Evolutionary conservation across 1,140 invertebrate genomes (phyloP).

Genomic region (Leptopilina clavipes): DNA sequence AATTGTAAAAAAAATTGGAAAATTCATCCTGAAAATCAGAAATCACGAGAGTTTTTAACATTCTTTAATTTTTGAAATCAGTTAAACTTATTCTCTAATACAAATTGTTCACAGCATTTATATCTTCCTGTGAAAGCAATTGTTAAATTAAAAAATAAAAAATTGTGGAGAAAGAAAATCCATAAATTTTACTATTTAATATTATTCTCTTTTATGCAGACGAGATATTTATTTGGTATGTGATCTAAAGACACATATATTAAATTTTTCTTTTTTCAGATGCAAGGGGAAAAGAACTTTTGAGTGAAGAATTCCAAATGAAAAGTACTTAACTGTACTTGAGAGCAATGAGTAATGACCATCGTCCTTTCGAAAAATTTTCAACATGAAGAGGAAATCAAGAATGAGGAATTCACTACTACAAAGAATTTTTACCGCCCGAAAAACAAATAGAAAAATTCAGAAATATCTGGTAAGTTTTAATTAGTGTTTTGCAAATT

Average conservation of each 20-base stretch:
- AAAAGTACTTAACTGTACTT: constrained; percentile 10
- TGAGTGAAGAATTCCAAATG: neutral
- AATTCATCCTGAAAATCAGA: no score
- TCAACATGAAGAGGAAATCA: neutral
- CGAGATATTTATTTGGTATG: neutral
- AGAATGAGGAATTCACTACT: neutral
- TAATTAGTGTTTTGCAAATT: no score
- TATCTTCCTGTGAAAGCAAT: constrained; percentile 19
- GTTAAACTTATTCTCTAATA: neutral
- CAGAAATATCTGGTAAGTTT: no score
- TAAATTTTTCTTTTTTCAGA: neutral
- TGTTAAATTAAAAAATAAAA: neutral
- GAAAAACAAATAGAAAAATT: neutral
- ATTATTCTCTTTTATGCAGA: neutral
- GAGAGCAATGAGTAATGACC: neutral
- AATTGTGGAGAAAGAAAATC: neutral
- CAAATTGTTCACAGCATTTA: neutral
- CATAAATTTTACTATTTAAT: neutral
- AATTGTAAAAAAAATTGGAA: no score
- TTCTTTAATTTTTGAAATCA: neutral
- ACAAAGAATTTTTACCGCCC: neutral
- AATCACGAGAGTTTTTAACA: neutral
- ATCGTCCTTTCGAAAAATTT: neutral
- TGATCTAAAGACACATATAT: neutral
- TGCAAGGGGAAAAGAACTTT: neutral